phyloP scores from a whole-genome alignment of 2,113 vertebrate genomes.

The Ariopsis seemanni region DNA sequence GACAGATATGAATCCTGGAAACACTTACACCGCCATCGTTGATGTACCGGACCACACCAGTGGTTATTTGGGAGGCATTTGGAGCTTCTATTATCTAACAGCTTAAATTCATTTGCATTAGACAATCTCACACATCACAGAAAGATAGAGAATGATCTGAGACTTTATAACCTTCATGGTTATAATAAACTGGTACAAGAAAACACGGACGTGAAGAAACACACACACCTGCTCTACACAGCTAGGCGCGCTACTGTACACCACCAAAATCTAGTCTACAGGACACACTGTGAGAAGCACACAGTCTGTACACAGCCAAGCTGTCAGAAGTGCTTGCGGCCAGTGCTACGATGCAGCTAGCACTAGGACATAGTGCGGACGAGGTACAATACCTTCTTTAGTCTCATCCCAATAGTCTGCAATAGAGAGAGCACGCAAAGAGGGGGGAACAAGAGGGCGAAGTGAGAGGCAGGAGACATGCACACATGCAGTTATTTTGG shows the following conservation, averaged over 20 bases:
- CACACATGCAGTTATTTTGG: slow-evolving; percentile 45
- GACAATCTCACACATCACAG: slow-evolving; percentile 28
- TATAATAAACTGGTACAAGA: slow-evolving; percentile 44
- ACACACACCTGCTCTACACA: slow-evolving; percentile 44
- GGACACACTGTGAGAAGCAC: slow-evolving; percentile 55
- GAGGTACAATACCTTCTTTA: slow-evolving; percentile 81
- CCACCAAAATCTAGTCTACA: slow-evolving; percentile 48
- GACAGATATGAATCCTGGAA: background rate
- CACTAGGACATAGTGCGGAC: slow-evolving; percentile 68
- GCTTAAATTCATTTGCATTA: slow-evolving; percentile 12
- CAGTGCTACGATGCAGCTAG: slow-evolving; percentile 66
- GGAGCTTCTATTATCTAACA: background rate
- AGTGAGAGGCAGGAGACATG: slow-evolving; percentile 49
- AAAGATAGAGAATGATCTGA: slow-evolving; percentile 21
- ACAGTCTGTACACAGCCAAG: slow-evolving; percentile 57
- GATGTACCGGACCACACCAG: background rate
- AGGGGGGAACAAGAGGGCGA: slow-evolving; percentile 64
- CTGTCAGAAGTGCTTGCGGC: slow-evolving; percentile 60
- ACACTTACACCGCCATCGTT: background rate
- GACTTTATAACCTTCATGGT: slow-evolving; percentile 30
- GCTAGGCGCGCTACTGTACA: slow-evolving; percentile 34
- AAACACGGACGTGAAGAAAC: slow-evolving; percentile 45
- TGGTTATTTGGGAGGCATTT: background rate
- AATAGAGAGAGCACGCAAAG: slow-evolving; percentile 78
- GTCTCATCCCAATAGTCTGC: slow-evolving; percentile 81